Evolutionary conservation across 2,797 vertebrate species (phyloP), one percentile per base, ranked within the genome.

Genomic region (Poecilia picta): DNA sequence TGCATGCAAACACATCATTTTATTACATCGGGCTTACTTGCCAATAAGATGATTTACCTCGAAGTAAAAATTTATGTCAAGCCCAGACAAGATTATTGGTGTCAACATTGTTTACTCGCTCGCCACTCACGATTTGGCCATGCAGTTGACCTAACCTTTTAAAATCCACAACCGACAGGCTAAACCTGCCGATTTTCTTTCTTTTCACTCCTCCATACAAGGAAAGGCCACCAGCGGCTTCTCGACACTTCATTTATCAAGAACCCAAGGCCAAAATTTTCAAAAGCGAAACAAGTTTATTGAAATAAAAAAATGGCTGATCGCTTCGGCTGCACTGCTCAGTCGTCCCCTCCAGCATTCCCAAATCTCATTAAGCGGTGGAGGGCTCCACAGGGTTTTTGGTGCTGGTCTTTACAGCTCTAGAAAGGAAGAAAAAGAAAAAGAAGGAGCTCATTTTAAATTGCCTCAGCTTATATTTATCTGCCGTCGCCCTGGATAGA

Each of bases 161-260:
- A 77, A 89, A 85, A 71, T 43, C 43, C 74, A 68, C 68, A 10
- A 75, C 72, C 72, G 5, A 51, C 41, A 72, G 12, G 66, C 8
- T 74, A 74, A 87, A 85, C 80, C 80, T 85, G 87, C 88, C 81
- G 82, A 88, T 83, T 90, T 53, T 90, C 84, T 85, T 57, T 68
- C 10, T 41, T 23, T 68, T 66, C 51, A 51, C 45, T 57, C 49
- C 15, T 3, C 78, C 85, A 80, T 81, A 78, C 83, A 87, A 71
- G 75, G 74, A 91, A 90, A 89, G 78, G 57, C 83, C 84, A 83
- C 87, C 84, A 55, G 78, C 36, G 5, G 76, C 82, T 49, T 43
- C 82, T 82, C 64, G 46, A 75, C 88, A 86, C 86, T 85, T 88
- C 72, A 93, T 91, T 91, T 85, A 84, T 91, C 85, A 89, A 85